Base-by-base conservation (phyloP, 2,888 invertebrate genomes). In the Maniola hyperantus region DNA sequence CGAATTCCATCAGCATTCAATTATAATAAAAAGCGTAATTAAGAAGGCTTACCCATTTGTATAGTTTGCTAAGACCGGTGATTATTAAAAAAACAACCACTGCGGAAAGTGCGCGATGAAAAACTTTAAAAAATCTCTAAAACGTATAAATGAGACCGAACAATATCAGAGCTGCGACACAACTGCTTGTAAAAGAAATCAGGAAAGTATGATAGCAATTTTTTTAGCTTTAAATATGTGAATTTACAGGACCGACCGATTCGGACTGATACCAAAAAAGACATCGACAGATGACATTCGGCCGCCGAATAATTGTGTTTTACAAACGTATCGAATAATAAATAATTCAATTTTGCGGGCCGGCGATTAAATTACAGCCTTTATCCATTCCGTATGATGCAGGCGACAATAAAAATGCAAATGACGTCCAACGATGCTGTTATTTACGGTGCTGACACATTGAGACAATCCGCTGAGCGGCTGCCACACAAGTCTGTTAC, bases 331-430 rank as follows among this genome's bases (percentile, higher is more conserved):
- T 71, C 79, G 76, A 79, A 82, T 81, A 85, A 89, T 89, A 89
- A 90, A 89, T 89, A 90, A 91, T 90, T 88, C 87, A 91, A 90
- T 89, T 89, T 89, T 81, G 85, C 84, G 80, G 79, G 79, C 80
- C 78, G 74, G 72, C 82, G 83, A 84, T 90, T 87, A 90, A 86
- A 87, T 88, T 85, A 88, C 85, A 81, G 83, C 76, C 82, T 84
- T 84, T 81, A 82, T 83, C 84, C 87, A 83, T 83, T 83, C 81
- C 77, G 78, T 79, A 76, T 79, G 75, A 76, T 78, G 82, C 82
- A 82, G 84, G 85, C 79, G 89, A 90, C 89, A 89, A 88, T 91
- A 91, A 90, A 91, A 88, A 91, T 91, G 91, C 85, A 88, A 91
- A 91, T 91, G 79, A 80, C 73, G 72, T 62, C 77, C 84, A 87